Evolutionary conservation across 35 echinoderm and acorn worm species (phyloP).

Genomic region (Patiria miniata): DNA sequence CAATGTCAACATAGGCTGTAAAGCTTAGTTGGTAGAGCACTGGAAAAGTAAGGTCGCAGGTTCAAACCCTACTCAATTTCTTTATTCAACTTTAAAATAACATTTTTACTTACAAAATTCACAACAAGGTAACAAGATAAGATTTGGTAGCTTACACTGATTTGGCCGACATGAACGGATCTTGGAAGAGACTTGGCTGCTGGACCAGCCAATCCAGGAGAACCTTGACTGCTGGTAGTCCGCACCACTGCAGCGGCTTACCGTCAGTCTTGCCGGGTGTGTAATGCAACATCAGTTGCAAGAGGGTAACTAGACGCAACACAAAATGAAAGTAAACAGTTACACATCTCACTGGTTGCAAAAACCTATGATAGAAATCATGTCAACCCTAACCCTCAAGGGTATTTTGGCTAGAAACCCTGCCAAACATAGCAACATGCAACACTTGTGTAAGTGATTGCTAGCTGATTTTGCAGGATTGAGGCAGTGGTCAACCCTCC

Average conservation of each 20-base stretch:
- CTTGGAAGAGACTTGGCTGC: conserved; percentile 74
- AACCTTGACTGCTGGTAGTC: conserved; percentile 74
- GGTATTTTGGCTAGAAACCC: too few species aligned
- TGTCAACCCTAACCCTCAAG: too few species aligned
- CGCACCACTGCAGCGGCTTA: conserved; percentile 46
- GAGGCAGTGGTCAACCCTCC: too few species aligned
- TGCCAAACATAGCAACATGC: background rate
- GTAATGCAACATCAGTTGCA: conserved; percentile 86
- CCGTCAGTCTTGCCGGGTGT: conserved; percentile 64
- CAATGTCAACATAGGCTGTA: too few species aligned
- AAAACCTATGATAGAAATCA: background rate
- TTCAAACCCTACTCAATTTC: too few species aligned
- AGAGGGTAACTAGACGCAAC: conserved; percentile 58
- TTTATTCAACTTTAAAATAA: too few species aligned
- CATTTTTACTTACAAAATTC: too few species aligned
- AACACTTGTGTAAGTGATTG: too few species aligned
- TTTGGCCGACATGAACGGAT: conserved; percentile 67
- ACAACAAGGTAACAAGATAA: background rate
- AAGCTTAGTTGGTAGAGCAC: too few species aligned
- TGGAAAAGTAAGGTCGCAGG: too few species aligned
- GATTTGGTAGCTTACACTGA: conserved; percentile 76
- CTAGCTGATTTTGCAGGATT: too few species aligned
- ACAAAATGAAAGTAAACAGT: background rate
- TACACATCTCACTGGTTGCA: background rate
- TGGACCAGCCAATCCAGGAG: conserved; percentile 79